Base-by-base conservation (phyloP, 1,140 invertebrate species). In the Papilio polytes region DNA sequence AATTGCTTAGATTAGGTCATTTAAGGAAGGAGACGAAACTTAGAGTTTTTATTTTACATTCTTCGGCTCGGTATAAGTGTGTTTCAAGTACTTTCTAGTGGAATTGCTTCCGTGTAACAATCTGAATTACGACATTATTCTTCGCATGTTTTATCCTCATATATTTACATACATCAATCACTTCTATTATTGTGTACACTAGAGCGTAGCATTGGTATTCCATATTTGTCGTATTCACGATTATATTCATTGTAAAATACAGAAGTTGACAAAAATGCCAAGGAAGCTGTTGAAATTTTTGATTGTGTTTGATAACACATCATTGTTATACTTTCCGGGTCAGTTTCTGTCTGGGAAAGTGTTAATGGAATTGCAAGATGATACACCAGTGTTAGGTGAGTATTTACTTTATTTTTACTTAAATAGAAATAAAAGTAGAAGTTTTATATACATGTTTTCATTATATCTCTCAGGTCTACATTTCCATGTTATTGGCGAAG, bases 401-500 rank as follows among this genome's bases (percentile, higher is more conserved):
- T 78, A 73, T 15, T 36, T 22, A 77, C 12, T 15, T 46, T 74
- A 59, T n/a, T 41, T 51, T 46, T 48, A 48, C 8, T 22, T 12
- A 66, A 66, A 31, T 31, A 66, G 0, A 31, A 66, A 66, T 10
- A 0, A 66, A 66, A 79, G 7, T 46, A 63, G 36, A 15, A 66
- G 3, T 10, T 31, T 31, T 74, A 20, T 74, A 26, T 74, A 41
- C 53, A 41, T 74, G 6, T 31, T 59, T 80, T 76, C 4, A 82
- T 46, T 9, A 4, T 15, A 31, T 85, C 84, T 96, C 95, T 83
- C 95, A 97, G 98, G 98, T 83, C 94, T 99, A 41, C 98, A 98
- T 95, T 99, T 99, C 90, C 98, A 99, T 95, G 98, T 99, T 12
- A 97, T 99, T 44, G 98, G 98, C 63, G 98, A 99, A 95, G 98